phyloP scores from a whole-genome alignment of 92 coral and sea anemone genomes.

The Palythoa heliodiscus region DNA sequence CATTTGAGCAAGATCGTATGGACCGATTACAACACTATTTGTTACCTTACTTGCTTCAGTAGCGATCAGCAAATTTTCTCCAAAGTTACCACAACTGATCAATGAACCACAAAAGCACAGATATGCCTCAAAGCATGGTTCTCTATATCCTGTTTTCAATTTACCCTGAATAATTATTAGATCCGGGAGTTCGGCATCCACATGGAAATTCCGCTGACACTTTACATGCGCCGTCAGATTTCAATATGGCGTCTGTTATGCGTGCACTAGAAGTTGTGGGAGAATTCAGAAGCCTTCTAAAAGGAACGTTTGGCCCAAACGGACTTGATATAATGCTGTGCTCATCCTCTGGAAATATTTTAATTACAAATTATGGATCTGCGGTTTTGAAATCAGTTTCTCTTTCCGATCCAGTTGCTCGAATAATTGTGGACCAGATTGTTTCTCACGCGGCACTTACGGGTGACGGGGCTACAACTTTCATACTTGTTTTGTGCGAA shows the following conservation, averaged over 20 bases:
- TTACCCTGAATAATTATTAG: not conserved
- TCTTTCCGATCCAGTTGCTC: constrained; percentile 67
- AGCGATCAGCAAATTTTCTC: not conserved
- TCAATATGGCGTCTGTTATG: constrained; percentile 77
- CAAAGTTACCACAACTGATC: not conserved
- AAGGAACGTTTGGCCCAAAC: constrained; percentile 92
- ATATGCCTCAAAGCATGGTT: not conserved
- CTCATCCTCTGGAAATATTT: constrained; percentile 83
- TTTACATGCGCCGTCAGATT: constrained; percentile 1
- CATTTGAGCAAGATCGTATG: not conserved
- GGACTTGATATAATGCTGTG: constrained; percentile 86
- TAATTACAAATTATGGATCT: constrained; percentile 86
- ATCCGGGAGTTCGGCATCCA: constrained; percentile 56
- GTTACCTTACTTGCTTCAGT: constrained; percentile 8
- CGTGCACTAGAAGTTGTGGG: constrained; percentile 68
- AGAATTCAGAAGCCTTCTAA: constrained; percentile 66
- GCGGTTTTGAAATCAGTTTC: constrained; percentile 74
- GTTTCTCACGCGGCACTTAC: constrained; percentile 53
- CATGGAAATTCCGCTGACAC: constrained; percentile 14
- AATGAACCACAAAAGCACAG: not conserved
- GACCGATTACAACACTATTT: not conserved
- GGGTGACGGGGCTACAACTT: constrained; percentile 89
- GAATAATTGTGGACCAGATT: constrained; percentile 68
- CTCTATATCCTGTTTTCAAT: not conserved
- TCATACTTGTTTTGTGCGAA: constrained; percentile 70